Conservation (phyloP, 2,888 invertebrate species). For the Lamellibrachia satsuma region DNA sequence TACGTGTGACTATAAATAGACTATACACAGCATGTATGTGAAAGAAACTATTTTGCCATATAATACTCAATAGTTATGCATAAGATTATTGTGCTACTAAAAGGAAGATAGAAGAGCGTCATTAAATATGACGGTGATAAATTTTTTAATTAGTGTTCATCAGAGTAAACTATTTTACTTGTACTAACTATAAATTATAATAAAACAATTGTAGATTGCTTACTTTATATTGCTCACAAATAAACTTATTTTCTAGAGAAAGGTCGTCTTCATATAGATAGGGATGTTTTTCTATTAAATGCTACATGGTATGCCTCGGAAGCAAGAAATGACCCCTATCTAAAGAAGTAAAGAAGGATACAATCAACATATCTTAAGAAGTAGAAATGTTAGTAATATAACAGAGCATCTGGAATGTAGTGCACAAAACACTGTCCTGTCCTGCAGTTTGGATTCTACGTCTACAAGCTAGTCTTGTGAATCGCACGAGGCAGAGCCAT, state of each 20-base stretch:
- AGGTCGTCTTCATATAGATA: not conserved
- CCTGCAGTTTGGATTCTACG: not conserved
- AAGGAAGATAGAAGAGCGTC: not conserved
- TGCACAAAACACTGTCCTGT: not conserved
- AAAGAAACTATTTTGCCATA: not conserved
- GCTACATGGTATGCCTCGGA: not conserved
- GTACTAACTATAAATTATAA: not conserved
- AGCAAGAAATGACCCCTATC: too few relatives aligned
- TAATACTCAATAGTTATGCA: not conserved
- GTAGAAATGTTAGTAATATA: not conserved
- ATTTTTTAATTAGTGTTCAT: not conserved
- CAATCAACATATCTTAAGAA: not conserved
- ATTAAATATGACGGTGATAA: not conserved
- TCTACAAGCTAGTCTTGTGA: not conserved
- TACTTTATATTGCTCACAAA: not conserved
- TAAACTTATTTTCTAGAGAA: not conserved
- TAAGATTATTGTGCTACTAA: not conserved
- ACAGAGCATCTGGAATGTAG: not conserved
- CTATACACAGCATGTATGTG: not conserved
- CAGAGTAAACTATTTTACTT: not conserved
- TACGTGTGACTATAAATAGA: not conserved
- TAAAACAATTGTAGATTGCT: not conserved
- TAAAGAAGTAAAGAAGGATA: not conserved
- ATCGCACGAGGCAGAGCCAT: not conserved
- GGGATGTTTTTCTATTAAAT: not conserved